phyloP scores from a whole-genome alignment of 2,888 invertebrate genomes.

The Agrypnus murinus region DNA sequence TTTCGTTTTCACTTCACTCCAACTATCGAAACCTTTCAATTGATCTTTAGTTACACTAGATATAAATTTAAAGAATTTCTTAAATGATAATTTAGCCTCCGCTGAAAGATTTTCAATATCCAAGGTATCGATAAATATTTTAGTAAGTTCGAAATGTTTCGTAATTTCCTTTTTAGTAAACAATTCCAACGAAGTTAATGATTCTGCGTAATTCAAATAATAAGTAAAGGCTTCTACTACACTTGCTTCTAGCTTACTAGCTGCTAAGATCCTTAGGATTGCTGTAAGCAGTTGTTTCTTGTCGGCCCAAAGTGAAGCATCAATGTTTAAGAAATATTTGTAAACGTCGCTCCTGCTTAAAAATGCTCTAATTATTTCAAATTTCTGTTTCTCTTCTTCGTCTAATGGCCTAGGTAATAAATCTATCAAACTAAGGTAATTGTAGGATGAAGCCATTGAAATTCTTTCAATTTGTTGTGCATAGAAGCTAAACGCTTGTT shows the following conservation, averaged over 20 bases:
- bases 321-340: slow-evolving; percentile 23
- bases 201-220: slow-evolving; percentile 41
- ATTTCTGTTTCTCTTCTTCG: slow-evolving; percentile 35
- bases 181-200: slow-evolving; percentile 40
- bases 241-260: slow-evolving; percentile 17
- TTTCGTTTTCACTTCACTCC: slow-evolving; percentile 54
- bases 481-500: slow-evolving; percentile 27
- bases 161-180: slow-evolving; percentile 52
- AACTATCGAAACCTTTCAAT: slow-evolving; percentile 27
- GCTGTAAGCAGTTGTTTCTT: slow-evolving; percentile 22
- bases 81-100: slow-evolving; percentile 51
- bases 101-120: slow-evolving; percentile 46
- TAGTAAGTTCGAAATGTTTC: slow-evolving; percentile 55
- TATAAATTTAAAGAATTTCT: slow-evolving; percentile 50
- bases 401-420: slow-evolving; percentile 42
- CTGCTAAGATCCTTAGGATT: slow-evolving; percentile 18
- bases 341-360: slow-evolving; percentile 33
- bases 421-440: slow-evolving; percentile 31
- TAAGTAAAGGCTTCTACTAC: slow-evolving; percentile 44
- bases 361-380: slow-evolving; percentile 33
- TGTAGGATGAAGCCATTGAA: neutral
- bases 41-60: slow-evolving; percentile 22
- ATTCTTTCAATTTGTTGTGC: neutral
- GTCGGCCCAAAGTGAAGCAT: slow-evolving; percentile 29
- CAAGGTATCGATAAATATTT: slow-evolving; percentile 54